Evolutionary conservation across 1,140 invertebrate species (phyloP), one percentile per base, ranked within the genome.

Genomic region (Drosophila carrolli): DNA sequence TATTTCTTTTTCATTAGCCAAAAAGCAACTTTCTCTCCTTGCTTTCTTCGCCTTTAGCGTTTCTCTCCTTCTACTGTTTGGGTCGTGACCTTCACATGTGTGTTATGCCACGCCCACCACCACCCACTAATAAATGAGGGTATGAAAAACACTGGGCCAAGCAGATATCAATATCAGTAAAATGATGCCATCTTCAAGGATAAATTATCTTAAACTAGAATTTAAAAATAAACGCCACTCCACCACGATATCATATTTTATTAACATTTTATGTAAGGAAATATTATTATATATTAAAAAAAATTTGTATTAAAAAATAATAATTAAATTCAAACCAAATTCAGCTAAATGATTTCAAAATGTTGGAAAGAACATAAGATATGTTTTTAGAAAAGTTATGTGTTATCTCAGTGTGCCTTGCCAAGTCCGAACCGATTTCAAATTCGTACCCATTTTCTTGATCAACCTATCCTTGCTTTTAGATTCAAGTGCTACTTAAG

Each of bases 1-100:
- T 91, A 91, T 91, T 91, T 89, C 89, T 91, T 91, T 91, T 91
- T 91, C 89, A 91, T 91, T 91, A 91, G 89, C 80, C 88, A 82
- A 86, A 79, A 86, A 82, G 83, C 67, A 72, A 81, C 62, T 48
- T 48, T 48, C 57, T 41, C 32, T 61, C 16, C 48, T 10, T 19
- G 13, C 19, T 41, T 37, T 41, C 14, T 29, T 32, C 23, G 47
- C 23, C 7, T 27, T 27, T 27, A 23, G 1, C 46, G 13, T 7
- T 23, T 8, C 4, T 29, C 27, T 14, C 37, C 40, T 29, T 16
- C 41, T 53, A 50, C 50, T 56, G 55, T 58, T 51, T 46, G 8
- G 50, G 19, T 60, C 53, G 43, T 85, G 81, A 78, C 81, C 81
- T 85, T 81, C 78, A 71, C 55, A 67, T 67, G 44, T 70, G 55